Conservation (phyloP, 2,113 vertebrate species). For the Pteropus alecto region DNA sequence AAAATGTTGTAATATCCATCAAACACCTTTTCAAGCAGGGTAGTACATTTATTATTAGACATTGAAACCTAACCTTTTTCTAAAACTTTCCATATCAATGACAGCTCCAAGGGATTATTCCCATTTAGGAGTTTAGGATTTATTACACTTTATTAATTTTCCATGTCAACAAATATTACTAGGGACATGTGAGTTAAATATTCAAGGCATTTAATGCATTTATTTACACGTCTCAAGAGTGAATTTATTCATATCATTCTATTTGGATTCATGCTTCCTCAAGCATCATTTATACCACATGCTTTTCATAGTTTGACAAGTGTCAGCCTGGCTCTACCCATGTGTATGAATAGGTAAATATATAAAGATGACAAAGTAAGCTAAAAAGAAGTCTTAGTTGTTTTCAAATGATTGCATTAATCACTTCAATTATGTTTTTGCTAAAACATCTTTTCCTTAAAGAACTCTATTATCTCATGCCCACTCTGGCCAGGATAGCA, state of each 20-base stretch:
- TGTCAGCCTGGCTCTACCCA: conserved; percentile 63
- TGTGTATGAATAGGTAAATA: conserved; percentile 13
- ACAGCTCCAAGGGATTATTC: conserved; percentile 52
- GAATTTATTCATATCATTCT: conserved; percentile 14
- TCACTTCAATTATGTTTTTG: not conserved
- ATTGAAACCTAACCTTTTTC: not conserved
- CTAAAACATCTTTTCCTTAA: not conserved
- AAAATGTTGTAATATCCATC: not conserved
- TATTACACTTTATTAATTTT: conserved; percentile 72
- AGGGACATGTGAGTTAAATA: conserved; percentile 53
- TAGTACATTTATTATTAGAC: not conserved
- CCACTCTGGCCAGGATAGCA: not conserved
- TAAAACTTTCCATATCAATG: conserved; percentile 61
- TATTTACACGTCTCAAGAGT: conserved; percentile 63
- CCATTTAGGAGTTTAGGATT: conserved; percentile 58
- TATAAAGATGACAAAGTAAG: conserved; percentile 50
- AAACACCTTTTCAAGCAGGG: not conserved
- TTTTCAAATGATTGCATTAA: conserved; percentile 23
- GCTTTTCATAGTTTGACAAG: conserved; percentile 64
- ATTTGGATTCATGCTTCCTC: conserved; percentile 25
- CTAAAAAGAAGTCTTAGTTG: not conserved
- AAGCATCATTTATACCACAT: conserved; percentile 53
- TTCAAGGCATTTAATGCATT: conserved; percentile 25
- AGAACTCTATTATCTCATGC: not conserved
- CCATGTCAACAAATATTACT: conserved; percentile 69